These are phyloP conservation scores for Parapsyche elsis DNA, from an alignment of 1,140 invertebrate species.

Conservation along the genomic window DNA sequence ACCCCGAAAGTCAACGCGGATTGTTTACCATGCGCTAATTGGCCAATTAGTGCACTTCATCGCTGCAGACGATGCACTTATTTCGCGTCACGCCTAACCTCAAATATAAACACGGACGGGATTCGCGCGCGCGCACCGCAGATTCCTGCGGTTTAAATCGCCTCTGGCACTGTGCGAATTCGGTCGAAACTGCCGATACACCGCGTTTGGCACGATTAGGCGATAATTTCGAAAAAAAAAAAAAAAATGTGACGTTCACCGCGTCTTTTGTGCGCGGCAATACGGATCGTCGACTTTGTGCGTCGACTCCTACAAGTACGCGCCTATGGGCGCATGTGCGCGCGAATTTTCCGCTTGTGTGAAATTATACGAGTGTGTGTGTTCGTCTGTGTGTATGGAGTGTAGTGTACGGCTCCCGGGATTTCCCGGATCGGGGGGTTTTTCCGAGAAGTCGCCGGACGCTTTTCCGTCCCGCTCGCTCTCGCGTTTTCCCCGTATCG, in stretches of 20 bases:
- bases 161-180: background rate
- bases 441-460: background rate
- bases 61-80: background rate
- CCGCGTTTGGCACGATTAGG: background rate
- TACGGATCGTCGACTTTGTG: constrained; percentile 34
- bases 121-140: background rate
- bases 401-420: background rate
- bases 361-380: constrained; percentile 4
- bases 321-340: constrained; percentile 33
- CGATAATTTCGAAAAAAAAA: background rate
- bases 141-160: background rate
- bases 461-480: constrained; percentile 12
- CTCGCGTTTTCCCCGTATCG: background rate
- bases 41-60: background rate
- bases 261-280: constrained; percentile 27
- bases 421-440: constrained; percentile 18
- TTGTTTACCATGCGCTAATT: background rate
- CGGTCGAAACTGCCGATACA: background rate
- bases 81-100: constrained; percentile 8
- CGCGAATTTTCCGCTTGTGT: constrained; percentile 12
- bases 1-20: background rate
- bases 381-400: background rate
- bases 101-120: constrained; percentile 25
- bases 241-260: constrained; percentile 1
- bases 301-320: constrained; percentile 47